A percentile compares a stretch with the other conserved stretches of the same genome.
These are phyloP conservation scores for Tetheella fluctuosa DNA, from an alignment of 2,888 invertebrate genomes.

Conservation along the genomic window DNA sequence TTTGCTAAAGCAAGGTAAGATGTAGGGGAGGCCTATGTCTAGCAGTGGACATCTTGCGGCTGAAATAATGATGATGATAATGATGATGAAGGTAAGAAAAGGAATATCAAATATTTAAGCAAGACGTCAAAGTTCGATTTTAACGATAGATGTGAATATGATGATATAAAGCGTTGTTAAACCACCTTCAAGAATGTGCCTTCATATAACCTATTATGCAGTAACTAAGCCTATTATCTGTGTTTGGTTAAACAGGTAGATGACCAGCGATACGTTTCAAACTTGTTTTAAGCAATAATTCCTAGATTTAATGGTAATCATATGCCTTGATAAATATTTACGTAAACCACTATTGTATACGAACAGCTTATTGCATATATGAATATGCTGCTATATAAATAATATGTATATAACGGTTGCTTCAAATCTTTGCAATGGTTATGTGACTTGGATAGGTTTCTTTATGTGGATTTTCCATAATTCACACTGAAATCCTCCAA, in stretches of 20 bases:
- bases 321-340: background rate
- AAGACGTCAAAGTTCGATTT: background rate
- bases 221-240: slow-evolving; percentile 31
- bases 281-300: slow-evolving; percentile 7
- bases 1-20: no score
- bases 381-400: no score
- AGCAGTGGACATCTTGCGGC: no score
- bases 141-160: background rate
- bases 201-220: no score
- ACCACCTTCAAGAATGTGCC: background rate
- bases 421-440: no score
- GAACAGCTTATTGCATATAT: background rate
- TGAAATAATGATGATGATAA: no score
- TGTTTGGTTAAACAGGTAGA: slow-evolving; percentile 48
- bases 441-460: no score
- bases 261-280: background rate
- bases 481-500: no score
- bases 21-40: no score
- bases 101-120: background rate
- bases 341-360: background rate
- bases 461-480: no score
- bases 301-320: slow-evolving; percentile 8
- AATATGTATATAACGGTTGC: no score
- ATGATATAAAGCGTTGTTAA: background rate
- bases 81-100: background rate